phyloP scores from a whole-genome alignment of 2,113 vertebrate genomes.

The Heterotilapia buettikoferi region DNA sequence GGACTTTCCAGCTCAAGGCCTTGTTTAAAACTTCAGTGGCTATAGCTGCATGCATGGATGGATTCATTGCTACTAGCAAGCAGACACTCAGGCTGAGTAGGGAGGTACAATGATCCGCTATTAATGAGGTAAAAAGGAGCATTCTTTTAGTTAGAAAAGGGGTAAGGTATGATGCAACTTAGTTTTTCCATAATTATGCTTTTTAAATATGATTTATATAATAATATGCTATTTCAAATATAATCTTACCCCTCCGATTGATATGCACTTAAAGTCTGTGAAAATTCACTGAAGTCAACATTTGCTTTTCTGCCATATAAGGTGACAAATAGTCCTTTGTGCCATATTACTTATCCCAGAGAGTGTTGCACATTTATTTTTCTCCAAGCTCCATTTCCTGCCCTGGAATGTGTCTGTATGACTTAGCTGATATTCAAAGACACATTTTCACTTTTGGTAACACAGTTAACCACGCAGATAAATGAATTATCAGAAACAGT shows the following conservation, averaged over 20 bases:
- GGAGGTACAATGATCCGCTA: not conserved
- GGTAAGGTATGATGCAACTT: not conserved
- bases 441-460: not conserved
- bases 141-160: not conserved
- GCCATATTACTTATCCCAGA: not conserved
- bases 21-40: conserved; percentile 10
- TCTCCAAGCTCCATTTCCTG: conserved; percentile 2
- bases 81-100: not conserved
- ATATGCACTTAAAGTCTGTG: not conserved
- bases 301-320: not conserved
- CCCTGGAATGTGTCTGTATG: conserved; percentile 12
- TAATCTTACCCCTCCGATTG: not conserved
- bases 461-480: not conserved
- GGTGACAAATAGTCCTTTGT: conserved; percentile 38
- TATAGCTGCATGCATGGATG: conserved; percentile 12
- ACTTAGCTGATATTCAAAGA: not conserved
- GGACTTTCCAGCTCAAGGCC: conserved; percentile 28
- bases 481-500: not conserved
- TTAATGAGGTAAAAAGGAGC: conserved; percentile 2
- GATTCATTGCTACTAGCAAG: conserved; percentile 10
- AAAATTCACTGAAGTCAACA: not conserved
- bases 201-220: not conserved
- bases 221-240: not conserved
- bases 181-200: not conserved
- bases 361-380: conserved; percentile 12